Percentiles rank a stretch among this genome's conserved stretches.
These are phyloP conservation scores for Drosophila atripex DNA, from an alignment of 2,888 invertebrate genomes.

Conservation along the genomic window DNA sequence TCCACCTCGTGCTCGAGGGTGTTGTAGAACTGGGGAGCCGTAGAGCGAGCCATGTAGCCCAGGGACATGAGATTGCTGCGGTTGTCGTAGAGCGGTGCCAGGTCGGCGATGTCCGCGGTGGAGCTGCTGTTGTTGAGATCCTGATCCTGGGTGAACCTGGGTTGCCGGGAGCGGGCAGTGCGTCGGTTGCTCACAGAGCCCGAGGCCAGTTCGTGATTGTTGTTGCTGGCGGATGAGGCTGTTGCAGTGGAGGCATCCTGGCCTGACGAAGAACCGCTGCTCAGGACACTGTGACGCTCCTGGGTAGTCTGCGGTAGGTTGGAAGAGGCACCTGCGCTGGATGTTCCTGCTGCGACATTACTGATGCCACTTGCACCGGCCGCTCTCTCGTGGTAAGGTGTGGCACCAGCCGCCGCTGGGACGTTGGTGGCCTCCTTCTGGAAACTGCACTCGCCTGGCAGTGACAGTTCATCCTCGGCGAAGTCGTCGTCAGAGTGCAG, in stretches of 20 bases:
- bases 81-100: constrained; percentile 81
- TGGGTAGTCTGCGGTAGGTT: constrained; percentile 48
- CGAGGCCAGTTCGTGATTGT: constrained; percentile 45
- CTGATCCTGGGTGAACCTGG: constrained; percentile 35
- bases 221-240: constrained; percentile 66
- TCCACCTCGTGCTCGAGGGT: constrained; percentile 83
- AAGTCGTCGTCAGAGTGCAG: constrained; percentile 93
- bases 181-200: constrained; percentile 37
- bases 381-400: constrained; percentile 72
- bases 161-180: constrained; percentile 51
- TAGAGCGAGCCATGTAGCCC: constrained; percentile 70
- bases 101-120: constrained; percentile 69
- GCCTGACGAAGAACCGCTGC: constrained; percentile 81
- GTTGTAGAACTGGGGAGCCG: constrained; percentile 79
- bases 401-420: constrained; percentile 37
- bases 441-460: constrained; percentile 84
- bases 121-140: constrained; percentile 75
- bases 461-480: constrained; percentile 91
- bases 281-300: constrained; percentile 82
- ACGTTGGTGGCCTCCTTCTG: constrained; percentile 71
- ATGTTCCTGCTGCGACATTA: constrained; percentile 11
- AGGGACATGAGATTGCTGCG: constrained; percentile 82
- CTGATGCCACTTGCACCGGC: constrained; percentile 39
- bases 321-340: constrained; percentile 30
- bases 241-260: constrained; percentile 80